Base-by-base conservation (phyloP, 2,113 vertebrate genomes). In the Hypocryptadius cinnamomeus region DNA sequence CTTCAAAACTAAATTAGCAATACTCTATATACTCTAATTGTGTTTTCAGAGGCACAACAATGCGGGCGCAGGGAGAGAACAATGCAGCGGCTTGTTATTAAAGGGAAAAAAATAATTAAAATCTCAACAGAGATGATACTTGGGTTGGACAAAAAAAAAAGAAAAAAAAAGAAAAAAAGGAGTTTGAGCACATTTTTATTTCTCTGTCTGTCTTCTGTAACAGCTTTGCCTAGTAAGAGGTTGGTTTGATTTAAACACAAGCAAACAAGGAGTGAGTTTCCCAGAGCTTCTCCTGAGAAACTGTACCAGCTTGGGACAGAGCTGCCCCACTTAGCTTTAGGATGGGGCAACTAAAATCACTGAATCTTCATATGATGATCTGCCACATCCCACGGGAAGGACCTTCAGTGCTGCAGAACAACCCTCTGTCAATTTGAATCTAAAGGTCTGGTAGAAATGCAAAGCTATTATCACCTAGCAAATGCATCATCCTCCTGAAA, bases 381-480 rank as follows among this genome's bases (percentile, higher is more conserved):
- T 83, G 30, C 66, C 64, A 35, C 76, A 31, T 73, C 59, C 83
- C 83, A 40, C 0, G 0, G 68, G 88, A 85, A 83, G 85, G 71
- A 86, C 85, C 72, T 86, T 86, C 85, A 60, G 71, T 3, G 5
- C 68, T 37, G 54, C 57, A 25, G 50, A 95, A 40, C 25, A 73
- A 13, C 66, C 57, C 87, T 85, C 61, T 56, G 74, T 76, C 90
- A 79, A 72, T 87, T 28, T 79, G 65, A 76, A 89, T 68, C 1
- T 3, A 6, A 51, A 1, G 16, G 40, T 56, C 77, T 81, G 74
- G 47, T 66, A 74, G 51, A 83, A 96, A 94, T 48, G 79, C 78
- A 88, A 91, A 95, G 94, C 90, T 95, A 71, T 96, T 96, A 95
- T 87, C 95, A 96, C 88, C 93, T 80, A 45, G 93, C 68, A 92